Evolutionary conservation across 2,888 invertebrate genomes (phyloP).

Genomic region (Argyra leucocephala): DNA sequence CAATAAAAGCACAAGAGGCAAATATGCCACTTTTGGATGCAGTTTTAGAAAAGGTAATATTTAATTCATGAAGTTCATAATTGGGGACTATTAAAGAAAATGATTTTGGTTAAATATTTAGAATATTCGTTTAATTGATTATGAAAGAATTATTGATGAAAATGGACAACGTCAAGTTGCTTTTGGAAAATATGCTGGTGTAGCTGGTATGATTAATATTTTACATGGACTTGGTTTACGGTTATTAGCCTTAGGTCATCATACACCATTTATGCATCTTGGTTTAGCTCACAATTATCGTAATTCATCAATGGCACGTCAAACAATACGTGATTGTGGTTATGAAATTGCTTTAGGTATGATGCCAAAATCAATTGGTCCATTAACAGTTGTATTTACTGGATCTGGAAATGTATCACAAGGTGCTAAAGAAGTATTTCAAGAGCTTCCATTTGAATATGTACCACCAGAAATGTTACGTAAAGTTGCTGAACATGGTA

Average conservation of each 20-base stretch:
- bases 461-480: constrained; percentile 89
- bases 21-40: constrained; percentile 97
- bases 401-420: constrained; percentile 97
- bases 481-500: constrained; percentile 94
- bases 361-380: constrained; percentile 97
- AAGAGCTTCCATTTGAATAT: constrained; percentile 94
- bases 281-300: constrained; percentile 98
- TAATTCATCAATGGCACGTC: constrained; percentile 93
- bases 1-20: constrained; percentile 96
- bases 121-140: constrained; percentile 92
- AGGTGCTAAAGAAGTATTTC: constrained; percentile 86
- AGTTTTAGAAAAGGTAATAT: constrained; percentile 66
- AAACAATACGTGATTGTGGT: constrained; percentile 96
- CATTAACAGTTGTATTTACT: constrained; percentile 94
- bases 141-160: constrained; percentile 88
- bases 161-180: constrained; percentile 90
- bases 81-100: constrained; percentile 7
- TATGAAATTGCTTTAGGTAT: constrained; percentile 92
- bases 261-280: constrained; percentile 99
- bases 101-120: constrained; percentile 18
- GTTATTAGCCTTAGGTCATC: constrained; percentile 85
- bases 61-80: too few relatives aligned
- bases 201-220: constrained; percentile 98
- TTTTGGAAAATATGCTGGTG: constrained; percentile 97
- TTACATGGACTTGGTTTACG: constrained; percentile 92